Evolutionary conservation across 2,113 vertebrate species (phyloP).

Genomic region (Phycodurus eques): DNA sequence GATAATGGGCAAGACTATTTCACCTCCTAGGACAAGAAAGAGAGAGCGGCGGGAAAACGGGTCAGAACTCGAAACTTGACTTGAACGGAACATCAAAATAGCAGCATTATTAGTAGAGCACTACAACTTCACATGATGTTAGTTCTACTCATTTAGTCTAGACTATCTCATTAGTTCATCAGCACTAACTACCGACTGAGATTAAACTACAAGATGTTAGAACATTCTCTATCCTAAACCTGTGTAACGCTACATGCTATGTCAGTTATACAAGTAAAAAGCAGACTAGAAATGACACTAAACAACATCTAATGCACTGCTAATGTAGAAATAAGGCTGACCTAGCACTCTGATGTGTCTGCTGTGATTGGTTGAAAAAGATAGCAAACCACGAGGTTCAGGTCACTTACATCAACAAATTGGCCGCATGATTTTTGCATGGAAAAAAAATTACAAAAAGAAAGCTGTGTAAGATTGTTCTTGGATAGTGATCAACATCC

Average conservation of each 20-base stretch:
- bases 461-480: slow-evolving; percentile 97
- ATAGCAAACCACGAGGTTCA: slow-evolving; percentile 94
- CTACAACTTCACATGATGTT: slow-evolving; percentile 68
- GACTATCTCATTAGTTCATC: slow-evolving; percentile 58
- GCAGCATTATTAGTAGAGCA: slow-evolving; percentile 58
- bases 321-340: slow-evolving; percentile 48
- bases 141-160: slow-evolving; percentile 67
- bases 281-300: slow-evolving; percentile 55
- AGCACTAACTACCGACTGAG: slow-evolving; percentile 45
- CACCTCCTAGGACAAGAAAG: slow-evolving; percentile 88
- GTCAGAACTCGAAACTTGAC: slow-evolving; percentile 59
- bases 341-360: slow-evolving; percentile 61
- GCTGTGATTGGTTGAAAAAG: slow-evolving; percentile 83
- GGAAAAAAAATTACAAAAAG: slow-evolving; percentile 92
- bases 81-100: slow-evolving; percentile 54
- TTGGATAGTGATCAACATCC: slow-evolving; percentile 78
- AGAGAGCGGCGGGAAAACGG: slow-evolving; percentile 60
- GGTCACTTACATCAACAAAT: slow-evolving; percentile 98
- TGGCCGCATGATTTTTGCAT: slow-evolving; percentile 98
- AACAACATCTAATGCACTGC: slow-evolving; percentile 59
- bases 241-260: slow-evolving; percentile 44
- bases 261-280: slow-evolving; percentile 48
- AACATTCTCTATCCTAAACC: slow-evolving; percentile 39
- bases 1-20: slow-evolving; percentile 94
- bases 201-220: slow-evolving; percentile 48